Conservation (phyloP, 2,113 vertebrate genomes). For the Ptyas mucosa region DNA sequence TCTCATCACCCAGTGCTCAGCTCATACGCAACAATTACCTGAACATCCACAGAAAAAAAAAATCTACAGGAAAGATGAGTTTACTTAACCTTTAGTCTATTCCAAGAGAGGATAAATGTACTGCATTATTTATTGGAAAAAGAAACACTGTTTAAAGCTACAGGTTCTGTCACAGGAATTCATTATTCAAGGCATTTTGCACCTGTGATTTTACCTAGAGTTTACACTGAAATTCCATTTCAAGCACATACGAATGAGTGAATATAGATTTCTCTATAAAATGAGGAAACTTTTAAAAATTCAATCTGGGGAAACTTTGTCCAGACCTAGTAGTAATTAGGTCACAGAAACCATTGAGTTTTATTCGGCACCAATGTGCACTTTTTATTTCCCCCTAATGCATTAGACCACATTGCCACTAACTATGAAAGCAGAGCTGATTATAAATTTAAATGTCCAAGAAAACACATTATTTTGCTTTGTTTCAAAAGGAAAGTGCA, state of each 20-base stretch:
- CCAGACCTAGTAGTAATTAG: constrained; percentile 3
- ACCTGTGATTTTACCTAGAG: background rate
- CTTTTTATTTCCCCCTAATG: background rate
- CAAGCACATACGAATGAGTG: background rate
- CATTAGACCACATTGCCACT: constrained; percentile 1
- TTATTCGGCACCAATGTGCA: background rate
- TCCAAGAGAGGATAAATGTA: background rate
- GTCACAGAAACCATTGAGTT: background rate
- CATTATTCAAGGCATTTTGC: constrained; percentile 15
- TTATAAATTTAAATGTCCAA: constrained; percentile 6
- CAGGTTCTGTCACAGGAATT: constrained; percentile 48
- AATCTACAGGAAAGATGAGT: background rate
- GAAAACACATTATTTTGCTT: background rate
- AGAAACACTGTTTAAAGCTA: constrained; percentile 51
- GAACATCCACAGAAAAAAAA: background rate
- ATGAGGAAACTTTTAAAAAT: background rate
- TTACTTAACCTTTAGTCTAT: background rate
- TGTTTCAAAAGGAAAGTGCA: background rate
- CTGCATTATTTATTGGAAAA: constrained; percentile 29
- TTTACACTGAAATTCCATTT: background rate
- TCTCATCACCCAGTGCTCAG: background rate
- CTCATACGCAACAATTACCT: background rate
- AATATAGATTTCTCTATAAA: background rate
- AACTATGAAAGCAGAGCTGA: constrained; percentile 21
- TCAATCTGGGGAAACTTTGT: background rate